Conservation (phyloP, 1,140 invertebrate genomes). For the Ostrea edulis region DNA sequence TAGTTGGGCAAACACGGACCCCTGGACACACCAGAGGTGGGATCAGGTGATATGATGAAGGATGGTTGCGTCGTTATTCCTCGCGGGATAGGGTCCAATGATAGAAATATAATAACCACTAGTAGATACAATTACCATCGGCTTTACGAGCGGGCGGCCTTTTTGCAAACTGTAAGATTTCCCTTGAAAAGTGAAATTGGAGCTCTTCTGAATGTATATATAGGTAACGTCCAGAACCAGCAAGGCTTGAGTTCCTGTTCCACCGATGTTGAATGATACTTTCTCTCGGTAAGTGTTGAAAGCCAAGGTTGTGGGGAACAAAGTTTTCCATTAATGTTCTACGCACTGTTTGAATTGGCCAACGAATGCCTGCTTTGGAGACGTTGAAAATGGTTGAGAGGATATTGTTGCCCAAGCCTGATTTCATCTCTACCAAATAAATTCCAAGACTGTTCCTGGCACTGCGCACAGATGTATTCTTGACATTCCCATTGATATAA, state of each 20-base stretch:
- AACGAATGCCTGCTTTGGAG: slow-evolving; percentile 31
- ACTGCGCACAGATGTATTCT: neutral
- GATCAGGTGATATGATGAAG: slow-evolving; percentile 41
- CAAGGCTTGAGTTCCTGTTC: slow-evolving; percentile 4
- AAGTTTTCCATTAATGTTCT: slow-evolving; percentile 15
- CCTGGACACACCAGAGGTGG: too few relatives aligned
- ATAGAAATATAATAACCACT: slow-evolving; percentile 40
- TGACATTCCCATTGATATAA: neutral
- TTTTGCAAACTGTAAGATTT: slow-evolving; percentile 43
- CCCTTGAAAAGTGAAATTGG: slow-evolving; percentile 35
- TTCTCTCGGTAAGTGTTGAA: slow-evolving; percentile 38
- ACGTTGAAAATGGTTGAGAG: slow-evolving; percentile 43
- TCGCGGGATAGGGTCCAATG: slow-evolving; percentile 38
- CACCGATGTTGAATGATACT: slow-evolving; percentile 29
- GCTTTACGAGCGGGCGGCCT: slow-evolving; percentile 42
- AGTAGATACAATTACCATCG: slow-evolving; percentile 48
- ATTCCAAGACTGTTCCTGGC: slow-evolving; percentile 5
- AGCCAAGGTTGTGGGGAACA: slow-evolving; percentile 20
- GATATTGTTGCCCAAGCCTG: slow-evolving; percentile 32
- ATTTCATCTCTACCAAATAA: slow-evolving; percentile 37
- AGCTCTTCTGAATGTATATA: slow-evolving; percentile 47
- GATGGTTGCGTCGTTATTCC: slow-evolving; percentile 47
- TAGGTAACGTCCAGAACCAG: slow-evolving; percentile 45
- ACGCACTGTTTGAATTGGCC: slow-evolving; percentile 16
- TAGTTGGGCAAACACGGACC: too few relatives aligned